phyloP scores from a whole-genome alignment of 2,113 vertebrate genomes.

The Mesembrinibis cayennensis region DNA sequence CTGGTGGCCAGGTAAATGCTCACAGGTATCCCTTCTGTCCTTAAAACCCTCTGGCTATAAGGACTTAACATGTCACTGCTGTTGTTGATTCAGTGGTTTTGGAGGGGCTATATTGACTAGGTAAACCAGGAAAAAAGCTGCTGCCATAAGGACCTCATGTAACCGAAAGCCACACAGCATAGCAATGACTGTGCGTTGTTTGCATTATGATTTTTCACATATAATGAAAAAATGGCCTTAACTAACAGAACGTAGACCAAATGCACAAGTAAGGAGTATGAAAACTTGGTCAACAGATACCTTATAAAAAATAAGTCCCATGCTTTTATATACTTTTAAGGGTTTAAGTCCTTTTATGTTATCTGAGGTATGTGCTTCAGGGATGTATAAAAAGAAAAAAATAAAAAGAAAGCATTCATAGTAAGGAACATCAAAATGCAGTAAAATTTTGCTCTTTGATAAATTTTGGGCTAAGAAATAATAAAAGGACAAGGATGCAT shows the following conservation, averaged over 20 bases:
- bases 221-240: neutral
- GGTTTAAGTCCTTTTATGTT: neutral
- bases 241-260: neutral
- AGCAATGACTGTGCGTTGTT: neutral
- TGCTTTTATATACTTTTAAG: neutral
- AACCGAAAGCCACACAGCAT: neutral
- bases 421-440: neutral
- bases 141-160: neutral
- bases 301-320: neutral
- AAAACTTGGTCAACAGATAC: neutral
- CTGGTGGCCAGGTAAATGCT: neutral
- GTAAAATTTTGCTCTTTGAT: conserved; percentile 40
- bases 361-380: neutral
- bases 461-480: conserved; percentile 3
- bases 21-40: neutral
- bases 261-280: neutral
- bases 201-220: neutral
- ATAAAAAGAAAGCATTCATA: neutral
- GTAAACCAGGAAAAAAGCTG: neutral
- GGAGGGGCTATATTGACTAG: neutral
- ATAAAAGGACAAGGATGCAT: conserved; percentile 25
- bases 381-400: neutral
- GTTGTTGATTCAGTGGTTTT: neutral
- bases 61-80: neutral
- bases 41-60: neutral